These are phyloP conservation scores for Hydrotaea cyrtoneurina DNA, from an alignment of 2,888 invertebrate genomes.

Conservation along the genomic window DNA sequence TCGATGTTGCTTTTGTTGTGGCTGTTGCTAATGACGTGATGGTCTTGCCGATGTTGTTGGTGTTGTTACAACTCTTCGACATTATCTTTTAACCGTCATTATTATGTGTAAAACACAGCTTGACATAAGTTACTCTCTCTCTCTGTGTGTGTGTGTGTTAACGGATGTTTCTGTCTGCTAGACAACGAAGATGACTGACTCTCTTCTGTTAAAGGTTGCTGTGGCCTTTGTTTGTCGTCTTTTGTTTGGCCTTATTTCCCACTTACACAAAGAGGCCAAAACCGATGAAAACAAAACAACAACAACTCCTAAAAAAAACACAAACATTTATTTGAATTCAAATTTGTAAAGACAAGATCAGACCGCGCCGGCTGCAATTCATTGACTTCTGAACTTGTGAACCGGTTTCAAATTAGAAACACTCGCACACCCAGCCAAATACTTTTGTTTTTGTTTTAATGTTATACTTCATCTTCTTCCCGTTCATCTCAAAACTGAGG, in stretches of 20 bases:
- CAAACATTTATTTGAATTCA: neutral
- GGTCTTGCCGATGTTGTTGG: neutral
- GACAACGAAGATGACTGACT: neutral
- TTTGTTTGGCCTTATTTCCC: neutral
- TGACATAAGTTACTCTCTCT: conserved; percentile 36
- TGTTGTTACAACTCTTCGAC: neutral
- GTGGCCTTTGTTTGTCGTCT: neutral
- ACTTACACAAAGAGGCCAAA: neutral
- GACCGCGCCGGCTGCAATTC: neutral
- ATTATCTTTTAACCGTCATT: conserved; percentile 19
- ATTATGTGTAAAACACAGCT: conserved; percentile 42
- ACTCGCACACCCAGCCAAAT: neutral
- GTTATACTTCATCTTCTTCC: neutral
- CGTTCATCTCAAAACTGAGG: neutral
- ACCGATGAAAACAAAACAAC: neutral
- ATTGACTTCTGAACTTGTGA: conserved; percentile 39
- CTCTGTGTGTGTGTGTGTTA: neutral
- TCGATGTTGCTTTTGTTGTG: neutral
- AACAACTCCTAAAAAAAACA: conserved; percentile 14
- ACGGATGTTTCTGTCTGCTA: neutral
- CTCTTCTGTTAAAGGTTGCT: neutral
- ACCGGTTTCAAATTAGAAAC: conserved; percentile 2
- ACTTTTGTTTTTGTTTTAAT: neutral
- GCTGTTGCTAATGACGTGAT: conserved; percentile 30
- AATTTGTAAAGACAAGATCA: neutral